These are phyloP conservation scores for Lepidurus couesii DNA, from an alignment of 1,140 invertebrate genomes.

Conservation along the genomic window DNA sequence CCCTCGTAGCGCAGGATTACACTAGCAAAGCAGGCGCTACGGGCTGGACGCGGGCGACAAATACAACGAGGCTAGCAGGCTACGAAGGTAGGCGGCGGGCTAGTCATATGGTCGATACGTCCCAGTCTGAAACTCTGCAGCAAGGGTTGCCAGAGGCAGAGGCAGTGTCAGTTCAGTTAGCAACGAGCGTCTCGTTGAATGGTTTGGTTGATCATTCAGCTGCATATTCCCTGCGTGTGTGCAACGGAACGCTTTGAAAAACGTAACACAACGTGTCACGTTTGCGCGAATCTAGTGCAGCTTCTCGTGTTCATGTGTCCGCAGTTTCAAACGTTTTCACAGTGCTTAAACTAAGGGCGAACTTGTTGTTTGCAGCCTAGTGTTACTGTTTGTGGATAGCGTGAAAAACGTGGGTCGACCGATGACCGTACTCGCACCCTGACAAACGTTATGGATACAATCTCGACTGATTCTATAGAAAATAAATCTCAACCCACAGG, in stretches of 20 bases:
- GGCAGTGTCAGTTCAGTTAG: conserved; percentile 8
- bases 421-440: background rate
- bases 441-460: conserved; percentile 5
- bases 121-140: background rate
- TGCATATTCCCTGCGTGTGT: background rate
- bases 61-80: background rate
- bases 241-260: background rate
- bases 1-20: background rate
- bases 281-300: background rate
- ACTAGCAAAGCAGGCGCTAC: background rate
- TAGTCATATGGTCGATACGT: background rate
- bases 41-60: background rate
- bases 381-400: no score
- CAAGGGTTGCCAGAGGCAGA: conserved; percentile 6
- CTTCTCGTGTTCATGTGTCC: background rate
- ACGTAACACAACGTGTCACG: background rate
- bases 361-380: no score
- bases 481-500: conserved; percentile 5
- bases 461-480: background rate
- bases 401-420: background rate
- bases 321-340: background rate
- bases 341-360: background rate
- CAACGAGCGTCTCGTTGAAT: background rate
- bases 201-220: background rate
- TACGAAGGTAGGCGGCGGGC: background rate